A percentile compares a stretch with the other conserved stretches of the same genome.
phyloP scores from a whole-genome alignment of 2,888 invertebrate species.

The Diarsia dahlii region DNA sequence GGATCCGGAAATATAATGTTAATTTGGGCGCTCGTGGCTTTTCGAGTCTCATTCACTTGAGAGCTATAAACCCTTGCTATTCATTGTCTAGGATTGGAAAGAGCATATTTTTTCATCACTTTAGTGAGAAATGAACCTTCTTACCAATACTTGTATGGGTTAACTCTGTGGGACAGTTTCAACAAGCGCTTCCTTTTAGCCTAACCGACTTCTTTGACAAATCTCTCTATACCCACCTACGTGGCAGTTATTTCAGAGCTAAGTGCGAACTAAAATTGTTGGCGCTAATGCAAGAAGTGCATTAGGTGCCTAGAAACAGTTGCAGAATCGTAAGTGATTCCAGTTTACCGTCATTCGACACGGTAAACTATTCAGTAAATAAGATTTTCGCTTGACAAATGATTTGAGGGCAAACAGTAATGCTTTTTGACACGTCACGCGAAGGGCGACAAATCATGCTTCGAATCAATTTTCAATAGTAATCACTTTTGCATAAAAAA shows the following conservation, averaged over 20 bases:
- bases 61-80: not conserved
- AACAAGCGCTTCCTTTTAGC: slow-evolving; percentile 17
- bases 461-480: slow-evolving; percentile 1
- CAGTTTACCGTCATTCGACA: slow-evolving; percentile 25
- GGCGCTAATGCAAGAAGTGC: slow-evolving; percentile 13
- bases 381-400: not conserved
- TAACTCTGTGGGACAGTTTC: not conserved
- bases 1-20: not conserved
- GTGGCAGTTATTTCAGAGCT: slow-evolving; percentile 17
- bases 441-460: not conserved
- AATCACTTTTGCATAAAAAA: not conserved
- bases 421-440: slow-evolving; percentile 14
- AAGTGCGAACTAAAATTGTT: slow-evolving; percentile 35
- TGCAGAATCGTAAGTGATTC: slow-evolving; percentile 25
- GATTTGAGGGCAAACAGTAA: not conserved
- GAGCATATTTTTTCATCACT: not conserved
- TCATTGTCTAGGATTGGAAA: not conserved
- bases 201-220: not conserved
- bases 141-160: not conserved
- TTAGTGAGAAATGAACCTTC: not conserved
- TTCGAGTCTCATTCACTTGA: not conserved
- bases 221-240: slow-evolving; percentile 1
- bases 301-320: slow-evolving; percentile 26
- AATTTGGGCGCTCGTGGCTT: not conserved
- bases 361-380: slow-evolving; percentile 7